Conservation (phyloP, 2,888 invertebrate species). For the Invenusta paracnida region DNA sequence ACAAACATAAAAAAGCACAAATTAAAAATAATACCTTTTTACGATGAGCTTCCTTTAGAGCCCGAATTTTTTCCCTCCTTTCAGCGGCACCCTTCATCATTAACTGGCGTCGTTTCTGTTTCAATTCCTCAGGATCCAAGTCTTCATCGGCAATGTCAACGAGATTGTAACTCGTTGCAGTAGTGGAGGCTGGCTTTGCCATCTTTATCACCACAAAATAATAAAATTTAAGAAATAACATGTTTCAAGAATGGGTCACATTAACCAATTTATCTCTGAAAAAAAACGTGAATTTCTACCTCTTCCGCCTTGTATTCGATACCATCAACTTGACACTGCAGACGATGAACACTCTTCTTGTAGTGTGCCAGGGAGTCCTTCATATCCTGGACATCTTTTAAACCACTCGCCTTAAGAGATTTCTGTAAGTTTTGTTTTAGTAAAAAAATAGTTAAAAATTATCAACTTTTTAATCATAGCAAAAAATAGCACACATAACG, state of each 20-base stretch:
- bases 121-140: conserved; percentile 55
- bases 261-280: too few species aligned
- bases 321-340: not conserved
- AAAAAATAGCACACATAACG: too few species aligned
- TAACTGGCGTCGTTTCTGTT: conserved; percentile 63
- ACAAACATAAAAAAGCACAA: too few species aligned
- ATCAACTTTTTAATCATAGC: too few species aligned
- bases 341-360: not conserved
- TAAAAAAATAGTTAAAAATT: too few species aligned
- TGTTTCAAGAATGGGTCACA: too few species aligned
- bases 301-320: not conserved
- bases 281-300: too few species aligned
- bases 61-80: conserved; percentile 34
- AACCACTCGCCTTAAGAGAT: not conserved
- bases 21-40: conserved; percentile 34
- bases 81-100: conserved; percentile 47
- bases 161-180: conserved; percentile 50
- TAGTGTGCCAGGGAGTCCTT: not conserved
- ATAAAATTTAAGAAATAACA: not conserved
- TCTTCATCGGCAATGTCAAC: conserved; percentile 55
- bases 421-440: too few species aligned
- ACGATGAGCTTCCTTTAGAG: conserved; percentile 37
- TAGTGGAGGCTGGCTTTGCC: conserved; percentile 64
- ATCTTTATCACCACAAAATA: conserved; percentile 61
- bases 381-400: not conserved